Base-by-base conservation (phyloP, 2,113 vertebrate genomes). In the Agelaius tricolor region DNA sequence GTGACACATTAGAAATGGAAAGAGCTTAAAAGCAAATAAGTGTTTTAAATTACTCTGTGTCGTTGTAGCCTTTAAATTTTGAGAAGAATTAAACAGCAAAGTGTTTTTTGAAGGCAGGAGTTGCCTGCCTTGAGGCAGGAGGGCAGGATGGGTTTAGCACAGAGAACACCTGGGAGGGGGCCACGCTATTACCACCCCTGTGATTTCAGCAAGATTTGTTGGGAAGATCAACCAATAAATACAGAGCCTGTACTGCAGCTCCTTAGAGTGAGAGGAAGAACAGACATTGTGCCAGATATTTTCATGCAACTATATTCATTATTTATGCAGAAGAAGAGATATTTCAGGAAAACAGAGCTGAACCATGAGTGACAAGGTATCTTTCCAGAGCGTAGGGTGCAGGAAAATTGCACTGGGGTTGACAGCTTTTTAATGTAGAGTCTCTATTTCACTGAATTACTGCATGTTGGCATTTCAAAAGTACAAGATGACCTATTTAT, bases 401-500 rank as follows among this genome's bases (percentile, higher is more conserved):
- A 95, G 97, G 97, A 92, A 96, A 96, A 97, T 96, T 73, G 97
- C 89, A 94, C 89, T 63, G 92, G 93, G 93, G 94, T 73, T 98
- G 98, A 97, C 98, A 98, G 97, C 81, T 97, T 96, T 95, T 93
- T 97, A 98, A 98, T 87, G 93, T 96, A 95, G 93, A 93, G 97
- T 89, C 83, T 94, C 97, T 94, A 92, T 96, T 97, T 94, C 93
- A 39, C 91, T 97, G 98, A 98, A 97, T 97, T 91, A 94, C 74
- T 80, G 97, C 73, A 49, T 94, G 97, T 97, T 97, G 97, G 97
- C 96, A 94, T 98, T 98, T 97, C 69, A 30, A 96, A 97, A 97
- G 95, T 96, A 98, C 97, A 97, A 97, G 98, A 97, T 97, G 97
- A 97, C 97, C 98, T 97, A 96, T 97, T 98, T 98, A 98, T 98